A percentile compares a stretch with the other conserved stretches of the same genome.
phyloP scores from a whole-genome alignment of 2,113 vertebrate species.

The Collichthys lucidus region DNA sequence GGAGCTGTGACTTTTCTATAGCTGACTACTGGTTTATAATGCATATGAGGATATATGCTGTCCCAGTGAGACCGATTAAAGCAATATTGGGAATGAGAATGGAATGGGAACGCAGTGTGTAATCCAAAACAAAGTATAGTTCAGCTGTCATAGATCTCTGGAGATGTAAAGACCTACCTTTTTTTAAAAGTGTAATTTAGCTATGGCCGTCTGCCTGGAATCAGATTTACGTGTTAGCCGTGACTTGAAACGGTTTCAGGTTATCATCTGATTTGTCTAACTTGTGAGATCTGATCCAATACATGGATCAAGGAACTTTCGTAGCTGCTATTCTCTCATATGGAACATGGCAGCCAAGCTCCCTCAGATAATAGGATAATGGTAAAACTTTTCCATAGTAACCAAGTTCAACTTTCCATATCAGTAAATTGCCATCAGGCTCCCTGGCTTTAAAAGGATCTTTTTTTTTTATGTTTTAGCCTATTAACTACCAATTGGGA shows the following conservation, averaged over 20 bases:
- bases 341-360: not conserved
- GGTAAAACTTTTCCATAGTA: not conserved
- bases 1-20: constrained; percentile 1
- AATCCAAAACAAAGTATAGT: not conserved
- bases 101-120: not conserved
- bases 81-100: not conserved
- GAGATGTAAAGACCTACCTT: not conserved
- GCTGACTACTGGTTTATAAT: not conserved
- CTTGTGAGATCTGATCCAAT: not conserved
- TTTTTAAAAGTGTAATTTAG: not conserved
- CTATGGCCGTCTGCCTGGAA: not conserved
- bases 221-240: not conserved
- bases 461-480: not conserved
- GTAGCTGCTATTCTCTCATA: too few species aligned
- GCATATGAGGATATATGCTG: not conserved
- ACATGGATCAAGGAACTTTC: too few species aligned
- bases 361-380: not conserved
- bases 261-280: not conserved
- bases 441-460: not conserved
- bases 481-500: not conserved
- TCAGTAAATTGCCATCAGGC: not conserved
- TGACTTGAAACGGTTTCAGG: not conserved
- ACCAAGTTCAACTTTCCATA: not conserved
- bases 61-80: not conserved
- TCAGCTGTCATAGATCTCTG: not conserved